Base-by-base conservation (phyloP, 2,888 invertebrate species). In the Cyaniris semiargus region DNA sequence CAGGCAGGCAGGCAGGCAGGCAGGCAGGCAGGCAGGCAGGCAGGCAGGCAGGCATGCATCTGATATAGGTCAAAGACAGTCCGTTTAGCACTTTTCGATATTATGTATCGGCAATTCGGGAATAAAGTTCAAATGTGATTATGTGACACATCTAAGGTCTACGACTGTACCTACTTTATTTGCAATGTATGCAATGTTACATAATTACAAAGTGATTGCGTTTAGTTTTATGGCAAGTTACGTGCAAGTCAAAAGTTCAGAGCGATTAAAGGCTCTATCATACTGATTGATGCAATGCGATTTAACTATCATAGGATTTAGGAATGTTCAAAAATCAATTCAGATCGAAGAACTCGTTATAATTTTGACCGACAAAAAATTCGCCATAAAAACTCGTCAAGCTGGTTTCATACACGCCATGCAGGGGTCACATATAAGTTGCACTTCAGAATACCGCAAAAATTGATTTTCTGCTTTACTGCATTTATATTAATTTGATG, bases 161-260 rank as follows among this genome's bases (percentile, higher is more conserved):
- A 38, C 56, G 56, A 56, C 38, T 56, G 56, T 56, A 56, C 5
- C 18, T 56, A 58, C 10, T 58, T 58, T 8, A 58, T 58, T 58
- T 6, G 21, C 38, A 58, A 27, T 66, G 15, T 5, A 53, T 15
- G 4, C 23, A 60, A 15, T 15, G 66, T 66, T 27, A 23, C 66
- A 27, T 66, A 27, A 66, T 23, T 10, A 23, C 58, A 60, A 15
- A 27, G 23, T 44, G 10, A 13, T 44, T 66, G 66, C 27, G 15
- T 27, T 66, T 66, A 27, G 15, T 66, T 66, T 66, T 15, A 66
- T 13, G 15, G 27, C 27, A 66, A 66, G 66, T 66, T 27, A 66
- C 27, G 27, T 66, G 66, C 66, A 27, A 66, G 66, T 27, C 66
- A 66, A 66, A 66, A 66, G 27, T 66, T 66, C 66, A 66, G 66